Evolutionary conservation across 1,140 invertebrate genomes (phyloP).

Genomic region (Caenorhabditis brenneri): DNA sequence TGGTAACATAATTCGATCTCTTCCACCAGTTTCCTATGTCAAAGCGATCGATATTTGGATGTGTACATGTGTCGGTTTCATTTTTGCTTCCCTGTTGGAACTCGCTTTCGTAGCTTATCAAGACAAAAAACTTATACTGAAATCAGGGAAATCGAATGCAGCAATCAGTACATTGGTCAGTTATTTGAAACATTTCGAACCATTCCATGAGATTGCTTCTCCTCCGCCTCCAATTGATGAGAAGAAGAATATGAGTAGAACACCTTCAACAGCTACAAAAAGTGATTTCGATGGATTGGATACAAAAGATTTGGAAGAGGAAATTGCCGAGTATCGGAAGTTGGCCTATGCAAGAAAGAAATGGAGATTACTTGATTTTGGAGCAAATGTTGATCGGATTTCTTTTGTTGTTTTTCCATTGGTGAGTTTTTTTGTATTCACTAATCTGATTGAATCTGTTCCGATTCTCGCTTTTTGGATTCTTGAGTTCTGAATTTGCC

Average conservation of each 20-base stretch:
- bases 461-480: no score
- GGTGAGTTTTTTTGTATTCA: slow-evolving; percentile 42
- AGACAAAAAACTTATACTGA: slow-evolving; percentile 54
- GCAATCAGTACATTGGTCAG: slow-evolving; percentile 45
- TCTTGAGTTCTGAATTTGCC: no score
- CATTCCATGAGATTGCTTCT: neutral
- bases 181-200: slow-evolving; percentile 41
- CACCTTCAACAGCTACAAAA: neutral
- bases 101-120: slow-evolving; percentile 70
- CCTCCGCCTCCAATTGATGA: neutral
- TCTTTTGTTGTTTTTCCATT: slow-evolving; percentile 48
- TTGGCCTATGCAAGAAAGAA: slow-evolving; percentile 35
- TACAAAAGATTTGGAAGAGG: slow-evolving; percentile 31
- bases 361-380: slow-evolving; percentile 33
- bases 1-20: slow-evolving; percentile 67
- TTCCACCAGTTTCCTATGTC: slow-evolving; percentile 70
- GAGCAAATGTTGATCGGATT: slow-evolving; percentile 45
- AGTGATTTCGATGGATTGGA: slow-evolving; percentile 7
- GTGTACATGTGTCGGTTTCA: slow-evolving; percentile 69
- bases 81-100: slow-evolving; percentile 68
- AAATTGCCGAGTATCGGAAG: slow-evolving; percentile 6
- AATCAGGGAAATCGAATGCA: slow-evolving; percentile 40
- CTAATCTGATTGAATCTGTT: no score
- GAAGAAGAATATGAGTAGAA: neutral
- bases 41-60: slow-evolving; percentile 67